phyloP scores from a whole-genome alignment of 2,888 invertebrate genomes.

The Beris chalybata region DNA sequence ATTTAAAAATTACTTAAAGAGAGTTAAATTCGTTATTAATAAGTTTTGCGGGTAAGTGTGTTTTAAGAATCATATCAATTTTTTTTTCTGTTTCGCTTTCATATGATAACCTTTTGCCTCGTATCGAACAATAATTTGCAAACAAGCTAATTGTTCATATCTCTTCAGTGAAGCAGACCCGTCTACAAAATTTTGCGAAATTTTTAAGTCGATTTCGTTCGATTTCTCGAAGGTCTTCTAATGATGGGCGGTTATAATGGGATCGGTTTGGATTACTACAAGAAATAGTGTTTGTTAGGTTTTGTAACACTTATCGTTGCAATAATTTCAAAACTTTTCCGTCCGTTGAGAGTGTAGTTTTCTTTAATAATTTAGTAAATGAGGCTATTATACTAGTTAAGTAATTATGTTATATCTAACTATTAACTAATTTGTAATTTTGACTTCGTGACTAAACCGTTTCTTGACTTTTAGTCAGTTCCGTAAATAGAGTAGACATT shows the following conservation, averaged over 20 bases:
- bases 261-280: background rate
- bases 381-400: too few relatives aligned
- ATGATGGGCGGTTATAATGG: too few relatives aligned
- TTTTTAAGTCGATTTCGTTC: background rate
- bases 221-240: background rate
- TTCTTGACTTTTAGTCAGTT: too few relatives aligned
- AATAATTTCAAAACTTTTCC: too few relatives aligned
- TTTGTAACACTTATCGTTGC: too few relatives aligned
- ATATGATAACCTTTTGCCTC: slow-evolving; percentile 16
- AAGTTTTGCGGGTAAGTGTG: slow-evolving; percentile 2
- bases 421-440: too few relatives aligned
- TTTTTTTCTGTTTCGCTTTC: background rate
- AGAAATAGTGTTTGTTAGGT: background rate
- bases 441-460: too few relatives aligned
- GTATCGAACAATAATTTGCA: slow-evolving; percentile 14
- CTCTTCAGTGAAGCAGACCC: background rate
- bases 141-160: slow-evolving; percentile 17
- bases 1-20: slow-evolving; percentile 9
- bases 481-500: too few relatives aligned
- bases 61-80: background rate
- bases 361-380: too few relatives aligned
- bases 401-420: too few relatives aligned
- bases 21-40: background rate
- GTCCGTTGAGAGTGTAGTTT: too few relatives aligned
- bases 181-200: slow-evolving; percentile 1